Conservation (phyloP, 2,888 invertebrate genomes). For the Trypoxylon attenuatum region DNA sequence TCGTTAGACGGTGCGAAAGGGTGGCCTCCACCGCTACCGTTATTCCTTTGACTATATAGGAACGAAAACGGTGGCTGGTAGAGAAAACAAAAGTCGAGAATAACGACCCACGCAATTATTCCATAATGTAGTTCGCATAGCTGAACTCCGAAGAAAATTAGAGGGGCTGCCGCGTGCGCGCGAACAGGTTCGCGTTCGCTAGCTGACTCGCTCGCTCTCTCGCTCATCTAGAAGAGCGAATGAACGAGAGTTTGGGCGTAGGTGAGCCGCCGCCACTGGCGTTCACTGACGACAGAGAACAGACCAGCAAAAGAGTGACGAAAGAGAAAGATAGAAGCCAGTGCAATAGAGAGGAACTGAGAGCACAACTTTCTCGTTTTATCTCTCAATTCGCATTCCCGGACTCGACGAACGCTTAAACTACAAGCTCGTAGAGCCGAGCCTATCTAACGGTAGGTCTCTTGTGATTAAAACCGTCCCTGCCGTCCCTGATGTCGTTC, state of each 20-base stretch:
- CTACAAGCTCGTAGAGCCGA: conserved; percentile 61
- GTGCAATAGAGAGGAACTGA: conserved; percentile 36
- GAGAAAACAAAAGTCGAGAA: conserved; percentile 58
- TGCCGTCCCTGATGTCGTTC: conserved; percentile 11
- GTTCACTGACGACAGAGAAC: conserved; percentile 24
- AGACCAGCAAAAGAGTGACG: conserved; percentile 33
- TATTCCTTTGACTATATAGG: conserved; percentile 44
- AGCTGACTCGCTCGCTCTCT: background rate
- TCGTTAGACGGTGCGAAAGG: conserved; percentile 39
- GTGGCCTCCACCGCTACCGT: conserved; percentile 23
- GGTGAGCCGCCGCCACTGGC: conserved; percentile 34
- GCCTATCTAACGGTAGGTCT: conserved; percentile 63
- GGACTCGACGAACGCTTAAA: conserved; percentile 67
- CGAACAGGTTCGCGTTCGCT: too few relatives aligned
- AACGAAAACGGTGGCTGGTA: conserved; percentile 47
- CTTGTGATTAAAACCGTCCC: conserved; percentile 68
- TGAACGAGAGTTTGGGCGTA: conserved; percentile 54
- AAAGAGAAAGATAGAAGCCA: conserved; percentile 24
- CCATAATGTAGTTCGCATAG: conserved; percentile 69
- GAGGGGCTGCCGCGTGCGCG: conserved; percentile 53
- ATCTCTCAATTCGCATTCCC: conserved; percentile 71
- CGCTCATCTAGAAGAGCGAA: conserved; percentile 47
- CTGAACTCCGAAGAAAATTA: conserved; percentile 69
- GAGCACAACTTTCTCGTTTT: conserved; percentile 69
- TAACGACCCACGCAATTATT: conserved; percentile 67